Percentiles rank a stretch among this genome's conserved stretches.
Evolutionary conservation across 2,113 vertebrate species (phyloP).

Genomic region (Bufo gargarizans): DNA sequence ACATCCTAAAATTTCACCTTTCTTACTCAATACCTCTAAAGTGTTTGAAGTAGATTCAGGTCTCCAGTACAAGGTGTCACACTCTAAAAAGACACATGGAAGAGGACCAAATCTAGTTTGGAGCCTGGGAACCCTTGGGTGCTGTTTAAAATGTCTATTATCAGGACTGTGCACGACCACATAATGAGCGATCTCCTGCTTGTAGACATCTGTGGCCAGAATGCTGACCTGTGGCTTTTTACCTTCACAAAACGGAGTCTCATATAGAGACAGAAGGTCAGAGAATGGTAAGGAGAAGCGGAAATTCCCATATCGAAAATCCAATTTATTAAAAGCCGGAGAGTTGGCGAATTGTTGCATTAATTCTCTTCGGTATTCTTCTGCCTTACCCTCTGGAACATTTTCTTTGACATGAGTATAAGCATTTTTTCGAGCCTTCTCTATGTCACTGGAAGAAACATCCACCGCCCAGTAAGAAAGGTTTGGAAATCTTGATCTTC

Average conservation of each 20-base stretch:
- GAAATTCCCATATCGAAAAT: constrained; percentile 33
- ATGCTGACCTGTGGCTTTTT: constrained; percentile 19
- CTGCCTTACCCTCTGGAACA: too few relatives aligned
- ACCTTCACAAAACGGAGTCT: not conserved
- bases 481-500: too few relatives aligned
- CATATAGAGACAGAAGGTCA: not conserved
- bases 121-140: not conserved
- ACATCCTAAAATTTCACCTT: too few relatives aligned
- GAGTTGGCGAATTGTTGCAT: constrained; percentile 45
- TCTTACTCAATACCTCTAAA: too few relatives aligned
- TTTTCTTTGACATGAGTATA: not conserved
- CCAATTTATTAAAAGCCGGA: not conserved
- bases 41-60: constrained; percentile 27
- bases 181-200: constrained; percentile 17
- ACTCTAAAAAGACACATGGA: not conserved
- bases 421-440: not conserved
- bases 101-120: not conserved
- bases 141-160: not conserved
- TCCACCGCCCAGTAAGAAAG: constrained; percentile 10
- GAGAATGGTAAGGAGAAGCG: constrained; percentile 28
- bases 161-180: constrained; percentile 11
- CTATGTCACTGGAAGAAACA: not conserved
- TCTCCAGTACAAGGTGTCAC: constrained; percentile 11
- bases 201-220: constrained; percentile 23
- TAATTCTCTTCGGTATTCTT: too few relatives aligned